phyloP scores from a whole-genome alignment of 2,113 vertebrate genomes.

The Pseudolaguvia tuberculata region DNA sequence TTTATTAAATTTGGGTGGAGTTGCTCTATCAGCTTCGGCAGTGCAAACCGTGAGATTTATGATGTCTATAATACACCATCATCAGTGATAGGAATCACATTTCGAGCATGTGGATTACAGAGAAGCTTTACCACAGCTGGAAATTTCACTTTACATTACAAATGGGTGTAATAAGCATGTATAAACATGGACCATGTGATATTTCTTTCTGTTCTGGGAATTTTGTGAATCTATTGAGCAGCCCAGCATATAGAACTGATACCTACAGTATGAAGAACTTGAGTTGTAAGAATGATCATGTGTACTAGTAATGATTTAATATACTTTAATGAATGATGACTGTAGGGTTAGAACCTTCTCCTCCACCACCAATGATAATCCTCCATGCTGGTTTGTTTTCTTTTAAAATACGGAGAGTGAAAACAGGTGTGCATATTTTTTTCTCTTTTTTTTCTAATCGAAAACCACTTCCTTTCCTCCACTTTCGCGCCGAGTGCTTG shows the following conservation, averaged over 20 bases:
- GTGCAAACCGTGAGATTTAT: slow-evolving; percentile 3
- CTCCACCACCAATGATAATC: slow-evolving; percentile 36
- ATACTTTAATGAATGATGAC: background rate
- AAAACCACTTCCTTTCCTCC: slow-evolving; percentile 49
- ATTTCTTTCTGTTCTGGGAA: background rate
- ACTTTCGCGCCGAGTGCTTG: background rate
- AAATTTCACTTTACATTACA: slow-evolving; percentile 8
- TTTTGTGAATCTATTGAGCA: background rate
- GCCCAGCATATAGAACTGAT: background rate
- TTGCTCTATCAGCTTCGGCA: slow-evolving; percentile 3
- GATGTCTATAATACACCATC: slow-evolving; percentile 18
- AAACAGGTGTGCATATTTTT: slow-evolving; percentile 48
- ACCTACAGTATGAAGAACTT: background rate
- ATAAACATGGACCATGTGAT: background rate
- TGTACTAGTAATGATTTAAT: background rate
- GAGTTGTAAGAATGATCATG: background rate
- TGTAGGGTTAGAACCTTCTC: slow-evolving; percentile 10
- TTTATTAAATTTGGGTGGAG: slow-evolving; percentile 20
- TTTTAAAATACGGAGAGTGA: slow-evolving; percentile 44
- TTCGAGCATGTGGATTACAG: background rate
- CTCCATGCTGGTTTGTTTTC: slow-evolving; percentile 40
- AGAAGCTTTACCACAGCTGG: background rate
- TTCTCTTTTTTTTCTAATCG: slow-evolving; percentile 39
- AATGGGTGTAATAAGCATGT: slow-evolving; percentile 7
- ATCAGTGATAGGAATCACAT: slow-evolving; percentile 17